Evolutionary conservation across 2,888 invertebrate genomes (phyloP).

Genomic region (Trachelus iudaicus): DNA sequence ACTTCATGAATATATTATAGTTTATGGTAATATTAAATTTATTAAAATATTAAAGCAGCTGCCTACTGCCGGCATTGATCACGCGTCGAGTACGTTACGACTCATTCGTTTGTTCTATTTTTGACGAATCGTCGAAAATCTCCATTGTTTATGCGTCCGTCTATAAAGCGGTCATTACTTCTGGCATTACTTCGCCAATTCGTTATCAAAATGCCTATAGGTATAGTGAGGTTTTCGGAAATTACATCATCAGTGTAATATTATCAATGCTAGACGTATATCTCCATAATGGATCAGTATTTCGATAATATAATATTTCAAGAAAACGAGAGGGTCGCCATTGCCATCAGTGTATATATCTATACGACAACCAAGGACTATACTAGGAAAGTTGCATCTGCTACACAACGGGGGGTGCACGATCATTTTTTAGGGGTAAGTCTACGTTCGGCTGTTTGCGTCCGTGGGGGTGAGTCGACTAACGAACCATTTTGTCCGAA

Average conservation of each 20-base stretch:
- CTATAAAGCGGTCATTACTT: background rate
- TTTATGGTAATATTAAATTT: background rate
- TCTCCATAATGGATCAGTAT: constrained; percentile 17
- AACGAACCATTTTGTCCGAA: constrained; percentile 44
- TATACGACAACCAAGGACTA: constrained; percentile 26
- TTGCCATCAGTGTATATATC: constrained; percentile 22
- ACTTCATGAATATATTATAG: constrained; percentile 7
- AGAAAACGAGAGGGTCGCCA: constrained; percentile 11
- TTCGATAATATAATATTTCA: constrained; percentile 33
- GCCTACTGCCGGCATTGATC: constrained; percentile 5
- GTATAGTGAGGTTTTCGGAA: background rate
- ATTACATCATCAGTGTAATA: background rate
- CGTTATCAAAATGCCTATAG: background rate
- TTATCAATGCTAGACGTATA: constrained; percentile 29
- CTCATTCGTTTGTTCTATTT: background rate
- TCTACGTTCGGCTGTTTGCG: constrained; percentile 19
- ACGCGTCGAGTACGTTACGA: background rate
- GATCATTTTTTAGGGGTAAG: constrained; percentile 61
- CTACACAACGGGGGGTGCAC: constrained; percentile 55
- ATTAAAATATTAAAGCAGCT: constrained; percentile 1
- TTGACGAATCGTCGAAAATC: background rate
- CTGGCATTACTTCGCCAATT: background rate
- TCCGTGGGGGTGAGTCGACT: constrained; percentile 20
- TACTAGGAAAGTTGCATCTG: constrained; percentile 57
- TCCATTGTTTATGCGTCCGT: background rate